Evolutionary conservation across 2,888 invertebrate species (phyloP).

Genomic region (Philereme vetulata): DNA sequence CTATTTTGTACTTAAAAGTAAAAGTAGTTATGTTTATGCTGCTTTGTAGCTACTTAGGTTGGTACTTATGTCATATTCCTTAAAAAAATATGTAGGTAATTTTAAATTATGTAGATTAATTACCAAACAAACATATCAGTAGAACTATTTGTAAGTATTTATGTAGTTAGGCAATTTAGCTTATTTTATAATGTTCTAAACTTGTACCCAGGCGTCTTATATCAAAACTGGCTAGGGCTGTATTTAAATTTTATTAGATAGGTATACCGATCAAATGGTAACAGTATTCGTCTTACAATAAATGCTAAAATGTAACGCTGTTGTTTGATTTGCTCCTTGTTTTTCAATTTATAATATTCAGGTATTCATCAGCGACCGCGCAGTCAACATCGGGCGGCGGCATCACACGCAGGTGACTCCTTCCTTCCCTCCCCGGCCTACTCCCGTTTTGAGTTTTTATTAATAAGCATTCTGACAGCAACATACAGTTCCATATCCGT

Average conservation of each 20-base stretch:
- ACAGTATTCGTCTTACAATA: slow-evolving; percentile 45
- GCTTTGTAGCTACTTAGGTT: background rate
- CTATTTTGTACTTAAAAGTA: slow-evolving; percentile 10
- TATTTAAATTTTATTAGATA: slow-evolving; percentile 10
- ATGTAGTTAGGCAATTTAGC: slow-evolving; percentile 16
- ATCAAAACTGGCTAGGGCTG: slow-evolving; percentile 1
- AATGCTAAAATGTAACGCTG: slow-evolving; percentile 57
- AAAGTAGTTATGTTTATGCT: background rate
- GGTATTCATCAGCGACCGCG: slow-evolving; percentile 24
- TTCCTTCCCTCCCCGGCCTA: slow-evolving; percentile 26
- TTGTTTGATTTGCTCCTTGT: slow-evolving; percentile 63
- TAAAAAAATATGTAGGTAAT: background rate
- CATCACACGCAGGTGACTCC: slow-evolving; percentile 33
- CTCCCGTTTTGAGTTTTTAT: slow-evolving; percentile 18
- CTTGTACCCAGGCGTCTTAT: slow-evolving; percentile 8
- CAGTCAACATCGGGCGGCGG: slow-evolving; percentile 25
- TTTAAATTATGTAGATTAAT: slow-evolving; percentile 8
- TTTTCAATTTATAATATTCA: slow-evolving; percentile 29
- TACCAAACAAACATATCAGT: slow-evolving; percentile 23
- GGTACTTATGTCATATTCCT: background rate
- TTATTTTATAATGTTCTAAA: slow-evolving; percentile 12
- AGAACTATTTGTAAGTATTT: slow-evolving; percentile 20
- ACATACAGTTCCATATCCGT: slow-evolving; percentile 45
- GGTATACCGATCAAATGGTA: slow-evolving; percentile 14
- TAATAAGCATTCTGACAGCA: slow-evolving; percentile 4